Evolutionary conservation across 2,888 invertebrate genomes (phyloP).

Genomic region (Patella pellucida): DNA sequence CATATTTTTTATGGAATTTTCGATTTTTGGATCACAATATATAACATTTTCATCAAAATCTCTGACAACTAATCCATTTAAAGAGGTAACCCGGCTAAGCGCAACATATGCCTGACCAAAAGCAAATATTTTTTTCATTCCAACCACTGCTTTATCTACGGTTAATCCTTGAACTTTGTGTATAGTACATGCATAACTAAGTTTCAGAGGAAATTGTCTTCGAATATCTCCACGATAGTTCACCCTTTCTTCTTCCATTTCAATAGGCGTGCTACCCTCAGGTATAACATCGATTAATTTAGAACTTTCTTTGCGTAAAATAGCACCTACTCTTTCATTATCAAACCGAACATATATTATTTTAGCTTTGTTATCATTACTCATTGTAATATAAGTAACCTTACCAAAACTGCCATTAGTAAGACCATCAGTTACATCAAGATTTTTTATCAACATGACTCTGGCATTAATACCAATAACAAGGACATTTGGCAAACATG

Average conservation of each 20-base stretch:
- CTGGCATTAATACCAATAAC: constrained; percentile 16
- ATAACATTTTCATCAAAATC: background rate
- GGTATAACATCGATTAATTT: background rate
- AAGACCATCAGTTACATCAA: constrained; percentile 21
- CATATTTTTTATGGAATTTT: background rate
- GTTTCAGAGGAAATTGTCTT: constrained; percentile 20
- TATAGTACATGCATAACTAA: background rate
- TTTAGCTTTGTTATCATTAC: background rate
- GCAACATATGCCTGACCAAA: background rate
- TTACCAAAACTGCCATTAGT: constrained; percentile 24
- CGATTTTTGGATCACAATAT: background rate
- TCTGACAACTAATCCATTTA: background rate
- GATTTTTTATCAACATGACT: constrained; percentile 21
- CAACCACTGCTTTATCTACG: constrained; percentile 11
- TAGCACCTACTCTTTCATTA: constrained; percentile 6
- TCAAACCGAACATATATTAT: constrained; percentile 19
- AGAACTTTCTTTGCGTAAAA: background rate
- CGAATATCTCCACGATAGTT: constrained; percentile 10
- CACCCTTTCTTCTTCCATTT: background rate
- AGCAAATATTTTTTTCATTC: background rate
- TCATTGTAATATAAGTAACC: background rate
- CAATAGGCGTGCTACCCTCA: constrained; percentile 5
- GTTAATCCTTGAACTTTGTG: constrained; percentile 5
- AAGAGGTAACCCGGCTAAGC: background rate
- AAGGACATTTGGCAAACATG: background rate